These are phyloP conservation scores for Penaeus monodon DNA, from an alignment of 2,888 invertebrate species.

Conservation along the genomic window DNA sequence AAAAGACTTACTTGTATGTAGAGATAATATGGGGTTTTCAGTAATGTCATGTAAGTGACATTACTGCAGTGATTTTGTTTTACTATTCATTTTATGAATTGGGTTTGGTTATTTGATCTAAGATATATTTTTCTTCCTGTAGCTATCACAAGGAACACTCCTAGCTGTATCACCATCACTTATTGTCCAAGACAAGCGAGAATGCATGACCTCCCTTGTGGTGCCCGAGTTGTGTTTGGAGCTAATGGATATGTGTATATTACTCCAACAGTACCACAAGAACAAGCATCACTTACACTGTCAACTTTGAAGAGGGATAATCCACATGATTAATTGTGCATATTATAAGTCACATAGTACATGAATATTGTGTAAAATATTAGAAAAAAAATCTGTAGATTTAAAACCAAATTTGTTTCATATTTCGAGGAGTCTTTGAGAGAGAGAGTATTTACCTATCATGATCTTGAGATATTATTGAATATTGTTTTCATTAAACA, in stretches of 20 bases:
- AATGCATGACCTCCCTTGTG: constrained; percentile 92
- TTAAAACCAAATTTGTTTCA: no score
- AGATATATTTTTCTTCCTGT: constrained; percentile 42
- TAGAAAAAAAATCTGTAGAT: neutral
- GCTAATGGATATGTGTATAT: constrained; percentile 98
- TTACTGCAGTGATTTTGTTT: no score
- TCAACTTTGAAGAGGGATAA: constrained; percentile 79
- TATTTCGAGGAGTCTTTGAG: no score
- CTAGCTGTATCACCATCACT: constrained; percentile 92
- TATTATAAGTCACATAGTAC: neutral
- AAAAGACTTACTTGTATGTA: no score
- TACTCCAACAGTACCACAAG: constrained; percentile 77
- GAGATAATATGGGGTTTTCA: no score
- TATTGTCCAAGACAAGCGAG: constrained; percentile 93
- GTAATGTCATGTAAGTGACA: no score
- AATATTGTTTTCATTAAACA: no score
- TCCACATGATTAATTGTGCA: constrained; percentile 10
- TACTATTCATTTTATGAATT: neutral
- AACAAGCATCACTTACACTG: constrained; percentile 76
- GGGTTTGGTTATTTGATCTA: neutral
- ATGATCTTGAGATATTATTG: no score
- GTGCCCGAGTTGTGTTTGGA: constrained; percentile 92
- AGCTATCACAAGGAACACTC: constrained; percentile 88
- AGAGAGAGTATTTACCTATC: no score
- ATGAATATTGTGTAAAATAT: neutral